phyloP scores from a whole-genome alignment of 2,113 vertebrate species.

The Silurus asotus region DNA sequence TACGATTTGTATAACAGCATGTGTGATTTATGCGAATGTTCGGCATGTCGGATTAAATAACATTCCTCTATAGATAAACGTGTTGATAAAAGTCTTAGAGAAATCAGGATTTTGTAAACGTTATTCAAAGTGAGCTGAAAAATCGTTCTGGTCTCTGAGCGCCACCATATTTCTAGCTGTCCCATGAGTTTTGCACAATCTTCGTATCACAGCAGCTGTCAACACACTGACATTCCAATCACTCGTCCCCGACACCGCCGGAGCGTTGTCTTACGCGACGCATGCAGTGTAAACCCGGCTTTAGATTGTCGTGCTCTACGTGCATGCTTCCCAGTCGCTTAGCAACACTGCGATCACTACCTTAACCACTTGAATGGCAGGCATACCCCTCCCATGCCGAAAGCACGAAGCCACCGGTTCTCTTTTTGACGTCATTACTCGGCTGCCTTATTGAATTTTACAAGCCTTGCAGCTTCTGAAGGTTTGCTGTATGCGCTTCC shows the following conservation, averaged over 20 bases:
- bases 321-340: neutral
- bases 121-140: neutral
- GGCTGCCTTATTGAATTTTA: neutral
- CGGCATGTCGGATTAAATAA: neutral
- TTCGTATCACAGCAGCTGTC: neutral
- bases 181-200: neutral
- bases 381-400: neutral
- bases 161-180: neutral
- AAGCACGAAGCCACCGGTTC: neutral
- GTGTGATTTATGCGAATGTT: neutral
- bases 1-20: neutral
- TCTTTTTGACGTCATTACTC: neutral
- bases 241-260: neutral
- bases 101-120: neutral
- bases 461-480: neutral
- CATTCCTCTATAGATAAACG: neutral
- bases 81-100: neutral
- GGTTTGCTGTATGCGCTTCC: neutral
- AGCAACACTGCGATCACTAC: neutral
- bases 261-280: neutral
- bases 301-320: neutral
- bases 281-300: neutral
- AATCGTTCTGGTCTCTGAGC: neutral
- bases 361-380: conserved; percentile 3
- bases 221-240: neutral